Evolutionary conservation across 2,797 vertebrate genomes (phyloP).

Genomic region (Microctenopoma steveboyesi): DNA sequence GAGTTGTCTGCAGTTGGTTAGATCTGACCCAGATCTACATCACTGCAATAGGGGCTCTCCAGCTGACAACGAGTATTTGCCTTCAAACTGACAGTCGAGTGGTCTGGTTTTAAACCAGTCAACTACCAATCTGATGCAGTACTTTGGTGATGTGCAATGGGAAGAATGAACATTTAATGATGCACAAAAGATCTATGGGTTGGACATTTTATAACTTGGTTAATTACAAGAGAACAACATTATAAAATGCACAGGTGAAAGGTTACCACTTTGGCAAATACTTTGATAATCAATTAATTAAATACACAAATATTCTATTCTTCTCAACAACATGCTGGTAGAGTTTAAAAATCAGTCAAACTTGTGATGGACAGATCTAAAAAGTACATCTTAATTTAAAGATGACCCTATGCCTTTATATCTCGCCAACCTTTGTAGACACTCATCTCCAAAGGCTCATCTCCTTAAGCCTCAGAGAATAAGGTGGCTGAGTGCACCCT

Average conservation of each 20-base stretch:
- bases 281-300: too few species aligned
- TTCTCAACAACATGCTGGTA: too few species aligned
- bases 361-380: constrained; percentile 14
- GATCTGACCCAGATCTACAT: constrained; percentile 11
- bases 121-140: too few species aligned
- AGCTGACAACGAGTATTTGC: neutral
- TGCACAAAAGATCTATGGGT: neutral
- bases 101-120: neutral
- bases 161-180: neutral
- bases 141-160: neutral
- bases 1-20: neutral
- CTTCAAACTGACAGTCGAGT: neutral
- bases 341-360: neutral
- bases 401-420: neutral
- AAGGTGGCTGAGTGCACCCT: constrained; percentile 22
- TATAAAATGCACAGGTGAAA: too few species aligned
- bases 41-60: constrained; percentile 2
- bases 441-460: constrained; percentile 12
- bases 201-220: too few species aligned
- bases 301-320: too few species aligned
- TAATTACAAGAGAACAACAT: too few species aligned
- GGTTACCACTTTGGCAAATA: too few species aligned
- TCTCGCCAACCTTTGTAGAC: constrained; percentile 4
- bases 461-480: constrained; percentile 36
- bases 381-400: neutral